A percentile compares a stretch with the other conserved stretches of the same genome.
Conservation (phyloP, 2,797 vertebrate species). For the Pangasius krempfi region DNA sequence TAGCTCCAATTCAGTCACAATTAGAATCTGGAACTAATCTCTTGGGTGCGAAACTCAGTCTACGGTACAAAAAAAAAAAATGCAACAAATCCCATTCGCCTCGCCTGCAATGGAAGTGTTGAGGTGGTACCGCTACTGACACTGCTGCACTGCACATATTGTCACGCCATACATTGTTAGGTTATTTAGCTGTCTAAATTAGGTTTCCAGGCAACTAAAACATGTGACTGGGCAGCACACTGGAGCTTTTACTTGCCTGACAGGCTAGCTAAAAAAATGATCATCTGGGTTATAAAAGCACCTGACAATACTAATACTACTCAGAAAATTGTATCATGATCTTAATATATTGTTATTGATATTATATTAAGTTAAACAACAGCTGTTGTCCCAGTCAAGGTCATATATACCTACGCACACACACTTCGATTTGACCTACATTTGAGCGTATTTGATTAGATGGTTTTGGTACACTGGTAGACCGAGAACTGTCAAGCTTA, state of each 20-base stretch:
- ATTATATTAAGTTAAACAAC: background rate
- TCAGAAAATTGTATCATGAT: background rate
- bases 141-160: background rate
- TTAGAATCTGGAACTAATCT: conserved; percentile 22
- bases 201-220: background rate
- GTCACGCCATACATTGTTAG: too few species aligned
- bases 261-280: background rate
- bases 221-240: background rate
- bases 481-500: background rate
- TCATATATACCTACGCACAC: background rate
- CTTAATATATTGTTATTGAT: background rate
- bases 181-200: background rate
- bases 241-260: too few species aligned
- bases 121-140: background rate
- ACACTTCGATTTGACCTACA: background rate
- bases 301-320: background rate
- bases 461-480: too few species aligned
- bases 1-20: conserved; percentile 2
- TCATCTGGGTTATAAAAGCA: background rate
- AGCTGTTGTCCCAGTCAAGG: background rate
- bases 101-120: background rate
- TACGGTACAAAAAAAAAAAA: background rate
- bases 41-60: conserved; percentile 1
- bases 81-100: background rate
- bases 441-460: too few species aligned